phyloP scores from a whole-genome alignment of 2,888 invertebrate genomes.

The Clitarchus hookeri region DNA sequence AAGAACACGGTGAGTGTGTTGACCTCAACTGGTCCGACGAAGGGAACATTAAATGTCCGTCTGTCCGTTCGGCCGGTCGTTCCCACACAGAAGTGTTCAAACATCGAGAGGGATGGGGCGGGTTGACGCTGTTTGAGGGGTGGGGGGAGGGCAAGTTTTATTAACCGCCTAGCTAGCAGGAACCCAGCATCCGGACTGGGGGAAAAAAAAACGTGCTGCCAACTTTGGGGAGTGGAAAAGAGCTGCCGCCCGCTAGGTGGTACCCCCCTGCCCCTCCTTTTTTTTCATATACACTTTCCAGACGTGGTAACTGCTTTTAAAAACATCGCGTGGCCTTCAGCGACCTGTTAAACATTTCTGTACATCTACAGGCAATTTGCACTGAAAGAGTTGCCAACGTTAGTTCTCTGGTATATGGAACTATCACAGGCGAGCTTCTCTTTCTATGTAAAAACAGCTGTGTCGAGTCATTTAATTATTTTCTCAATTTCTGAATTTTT shows the following conservation, averaged over 20 bases:
- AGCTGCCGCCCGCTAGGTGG: not conserved
- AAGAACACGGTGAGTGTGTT: not conserved
- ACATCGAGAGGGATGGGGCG: not conserved
- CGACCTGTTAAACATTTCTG: not conserved
- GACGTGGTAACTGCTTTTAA: not conserved
- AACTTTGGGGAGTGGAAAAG: not conserved
- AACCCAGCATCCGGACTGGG: not conserved
- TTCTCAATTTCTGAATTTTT: too few species aligned
- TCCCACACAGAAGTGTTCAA: not conserved
- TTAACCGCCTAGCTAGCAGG: slow-evolving; percentile 3
- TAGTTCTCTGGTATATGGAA: not conserved
- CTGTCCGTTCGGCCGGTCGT: not conserved
- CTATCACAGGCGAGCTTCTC: too few species aligned
- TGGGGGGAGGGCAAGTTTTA: not conserved
- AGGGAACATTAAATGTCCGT: not conserved
- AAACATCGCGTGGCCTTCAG: not conserved
- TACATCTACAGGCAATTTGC: not conserved
- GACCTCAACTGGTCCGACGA: not conserved
- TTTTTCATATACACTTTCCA: not conserved
- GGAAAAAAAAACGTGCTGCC: not conserved
- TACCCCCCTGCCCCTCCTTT: not conserved
- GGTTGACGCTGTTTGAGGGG: not conserved
- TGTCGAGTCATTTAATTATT: too few species aligned
- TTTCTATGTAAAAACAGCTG: too few species aligned
- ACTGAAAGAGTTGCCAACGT: not conserved